Percentiles rank a stretch among this genome's conserved stretches.
phyloP scores from a whole-genome alignment of 2,888 invertebrate genomes.

The Ormyrus labotus region DNA sequence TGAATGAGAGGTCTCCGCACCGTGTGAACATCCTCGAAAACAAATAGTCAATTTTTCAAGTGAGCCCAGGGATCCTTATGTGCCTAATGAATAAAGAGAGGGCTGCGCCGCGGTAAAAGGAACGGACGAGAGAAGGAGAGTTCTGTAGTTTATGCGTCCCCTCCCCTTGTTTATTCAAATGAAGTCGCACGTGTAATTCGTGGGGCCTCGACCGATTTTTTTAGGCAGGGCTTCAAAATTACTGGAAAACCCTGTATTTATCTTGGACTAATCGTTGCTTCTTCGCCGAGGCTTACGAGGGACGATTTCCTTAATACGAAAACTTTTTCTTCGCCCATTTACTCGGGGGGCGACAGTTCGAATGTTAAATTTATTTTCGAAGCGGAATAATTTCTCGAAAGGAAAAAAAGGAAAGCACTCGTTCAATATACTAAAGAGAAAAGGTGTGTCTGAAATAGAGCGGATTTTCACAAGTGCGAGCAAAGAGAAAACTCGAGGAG shows the following conservation, averaged over 20 bases:
- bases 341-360: too few relatives aligned
- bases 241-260: slow-evolving; percentile 35
- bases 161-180: slow-evolving; percentile 53
- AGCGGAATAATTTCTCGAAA: too few relatives aligned
- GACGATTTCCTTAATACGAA: too few relatives aligned
- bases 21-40: slow-evolving; percentile 57
- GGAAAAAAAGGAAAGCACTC: slow-evolving; percentile 8
- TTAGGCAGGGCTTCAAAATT: slow-evolving; percentile 18
- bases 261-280: slow-evolving; percentile 36
- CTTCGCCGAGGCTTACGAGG: background rate
- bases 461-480: slow-evolving; percentile 21
- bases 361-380: too few relatives aligned
- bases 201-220: slow-evolving; percentile 48
- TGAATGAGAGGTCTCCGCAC: slow-evolving; percentile 32
- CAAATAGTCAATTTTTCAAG: slow-evolving; percentile 55
- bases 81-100: slow-evolving; percentile 23
- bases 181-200: slow-evolving; percentile 49
- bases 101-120: slow-evolving; percentile 2
- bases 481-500: slow-evolving; percentile 14
- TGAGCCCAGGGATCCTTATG: background rate
- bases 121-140: background rate
- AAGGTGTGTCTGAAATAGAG: slow-evolving; percentile 22
- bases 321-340: background rate
- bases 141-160: background rate
- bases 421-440: slow-evolving; percentile 14